A percentile compares a stretch with the other conserved stretches of the same genome.
Evolutionary conservation across 2,888 invertebrate genomes (phyloP).

Genomic region (Lypha dubia): DNA sequence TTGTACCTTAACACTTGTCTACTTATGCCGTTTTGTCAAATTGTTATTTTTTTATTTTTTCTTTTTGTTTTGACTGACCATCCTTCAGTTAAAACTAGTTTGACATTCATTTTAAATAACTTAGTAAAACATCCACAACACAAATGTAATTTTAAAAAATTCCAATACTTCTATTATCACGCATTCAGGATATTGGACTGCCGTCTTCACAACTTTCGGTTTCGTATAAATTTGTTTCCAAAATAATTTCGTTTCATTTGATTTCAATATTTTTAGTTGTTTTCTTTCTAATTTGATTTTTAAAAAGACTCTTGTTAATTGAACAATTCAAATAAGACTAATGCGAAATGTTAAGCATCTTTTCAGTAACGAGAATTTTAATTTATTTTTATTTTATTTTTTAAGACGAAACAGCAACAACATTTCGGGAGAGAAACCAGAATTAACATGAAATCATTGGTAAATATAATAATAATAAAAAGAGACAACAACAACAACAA

Average conservation of each 20-base stretch:
- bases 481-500: constrained; percentile 15
- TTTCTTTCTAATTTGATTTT: background rate
- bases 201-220: background rate
- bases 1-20: too few species aligned
- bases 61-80: too few species aligned
- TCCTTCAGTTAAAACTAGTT: too few species aligned
- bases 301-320: constrained; percentile 58
- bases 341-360: constrained; percentile 41
- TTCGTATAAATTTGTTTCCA: background rate
- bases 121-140: too few species aligned
- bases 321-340: constrained; percentile 59
- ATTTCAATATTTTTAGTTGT: background rate
- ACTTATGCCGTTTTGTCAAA: too few species aligned
- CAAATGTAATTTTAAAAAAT: background rate
- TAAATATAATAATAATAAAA: constrained; percentile 30
- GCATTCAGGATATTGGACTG: too few species aligned
- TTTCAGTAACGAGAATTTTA: constrained; percentile 46
- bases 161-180: background rate
- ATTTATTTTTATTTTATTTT: constrained; percentile 10
- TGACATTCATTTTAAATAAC: too few species aligned
- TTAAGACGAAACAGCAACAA: constrained; percentile 31
- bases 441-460: constrained; percentile 53
- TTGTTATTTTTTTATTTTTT: too few species aligned
- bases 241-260: constrained; percentile 4
- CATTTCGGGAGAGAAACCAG: constrained; percentile 49